Conservation (phyloP, 2,888 invertebrate species). For the Loripinus fragilis region DNA sequence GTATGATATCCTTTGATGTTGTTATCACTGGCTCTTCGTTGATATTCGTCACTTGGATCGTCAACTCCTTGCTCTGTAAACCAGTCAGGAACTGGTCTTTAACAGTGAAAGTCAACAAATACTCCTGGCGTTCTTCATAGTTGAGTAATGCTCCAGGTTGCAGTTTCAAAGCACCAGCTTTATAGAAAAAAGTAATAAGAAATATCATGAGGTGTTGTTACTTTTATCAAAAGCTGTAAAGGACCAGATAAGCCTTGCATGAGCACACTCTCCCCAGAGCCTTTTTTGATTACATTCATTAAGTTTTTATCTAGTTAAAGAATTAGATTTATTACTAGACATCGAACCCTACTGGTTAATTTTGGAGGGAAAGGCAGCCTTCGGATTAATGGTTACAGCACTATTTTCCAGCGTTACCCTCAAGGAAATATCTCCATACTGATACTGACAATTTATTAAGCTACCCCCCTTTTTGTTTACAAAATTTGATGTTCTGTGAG, state of each 20-base stretch:
- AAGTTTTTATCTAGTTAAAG: too few relatives aligned
- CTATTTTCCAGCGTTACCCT: too few relatives aligned
- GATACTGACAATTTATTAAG: too few relatives aligned
- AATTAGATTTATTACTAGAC: too few relatives aligned
- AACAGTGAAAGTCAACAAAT: background rate
- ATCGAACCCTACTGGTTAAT: too few relatives aligned
- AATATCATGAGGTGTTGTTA: background rate
- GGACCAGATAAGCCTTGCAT: background rate
- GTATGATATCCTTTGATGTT: background rate
- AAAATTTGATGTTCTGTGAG: too few relatives aligned
- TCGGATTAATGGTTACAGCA: too few relatives aligned
- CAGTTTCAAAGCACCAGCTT: background rate
- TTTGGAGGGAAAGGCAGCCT: too few relatives aligned
- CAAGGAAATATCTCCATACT: too few relatives aligned
- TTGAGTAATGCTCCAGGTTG: background rate
- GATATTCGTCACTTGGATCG: background rate
- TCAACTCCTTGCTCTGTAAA: background rate
- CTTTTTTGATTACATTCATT: background rate
- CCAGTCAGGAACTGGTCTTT: background rate
- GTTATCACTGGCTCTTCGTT: background rate
- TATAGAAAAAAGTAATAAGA: background rate
- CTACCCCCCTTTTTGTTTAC: too few relatives aligned
- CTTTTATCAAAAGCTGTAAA: background rate
- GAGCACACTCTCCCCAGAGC: background rate
- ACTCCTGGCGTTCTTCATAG: background rate